Evolutionary conservation across 2,113 vertebrate genomes (phyloP).

Genomic region (Phasianus colchicus): DNA sequence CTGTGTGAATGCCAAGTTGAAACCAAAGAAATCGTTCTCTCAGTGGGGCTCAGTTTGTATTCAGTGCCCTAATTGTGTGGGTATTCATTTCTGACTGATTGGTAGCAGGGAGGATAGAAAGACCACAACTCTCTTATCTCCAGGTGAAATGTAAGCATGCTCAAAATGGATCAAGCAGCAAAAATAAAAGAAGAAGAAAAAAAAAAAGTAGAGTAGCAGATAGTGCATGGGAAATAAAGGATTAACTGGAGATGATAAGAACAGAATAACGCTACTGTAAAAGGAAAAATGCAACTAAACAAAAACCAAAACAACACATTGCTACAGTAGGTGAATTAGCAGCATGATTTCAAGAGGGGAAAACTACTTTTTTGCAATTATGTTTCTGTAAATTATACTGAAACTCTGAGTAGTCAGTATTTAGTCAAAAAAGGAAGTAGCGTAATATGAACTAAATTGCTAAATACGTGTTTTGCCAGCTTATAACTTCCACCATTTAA

Average conservation of each 20-base stretch:
- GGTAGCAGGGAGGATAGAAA: neutral
- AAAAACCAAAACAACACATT: neutral
- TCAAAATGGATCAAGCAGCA: neutral
- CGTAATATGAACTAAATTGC: neutral
- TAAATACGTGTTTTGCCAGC: neutral
- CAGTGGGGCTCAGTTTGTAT: neutral
- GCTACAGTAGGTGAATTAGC: neutral
- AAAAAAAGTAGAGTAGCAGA: neutral
- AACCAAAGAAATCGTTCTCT: neutral
- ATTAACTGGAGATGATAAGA: neutral
- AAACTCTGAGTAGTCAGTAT: neutral
- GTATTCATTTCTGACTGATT: neutral
- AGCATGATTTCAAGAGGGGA: neutral
- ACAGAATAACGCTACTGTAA: neutral
- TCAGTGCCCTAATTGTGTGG: neutral
- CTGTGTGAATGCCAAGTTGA: neutral
- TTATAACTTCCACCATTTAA: neutral
- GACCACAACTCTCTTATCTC: fast-evolving
- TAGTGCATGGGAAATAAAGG: neutral
- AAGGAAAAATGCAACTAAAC: neutral
- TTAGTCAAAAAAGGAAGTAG: neutral
- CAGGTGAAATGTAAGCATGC: neutral
- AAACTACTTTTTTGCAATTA: neutral
- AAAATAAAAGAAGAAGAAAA: neutral
- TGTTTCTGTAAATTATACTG: neutral